A percentile compares a stretch with the other conserved stretches of the same genome.
phyloP scores from a whole-genome alignment of 2,113 vertebrate genomes.

The Pontoporia blainvillei region DNA sequence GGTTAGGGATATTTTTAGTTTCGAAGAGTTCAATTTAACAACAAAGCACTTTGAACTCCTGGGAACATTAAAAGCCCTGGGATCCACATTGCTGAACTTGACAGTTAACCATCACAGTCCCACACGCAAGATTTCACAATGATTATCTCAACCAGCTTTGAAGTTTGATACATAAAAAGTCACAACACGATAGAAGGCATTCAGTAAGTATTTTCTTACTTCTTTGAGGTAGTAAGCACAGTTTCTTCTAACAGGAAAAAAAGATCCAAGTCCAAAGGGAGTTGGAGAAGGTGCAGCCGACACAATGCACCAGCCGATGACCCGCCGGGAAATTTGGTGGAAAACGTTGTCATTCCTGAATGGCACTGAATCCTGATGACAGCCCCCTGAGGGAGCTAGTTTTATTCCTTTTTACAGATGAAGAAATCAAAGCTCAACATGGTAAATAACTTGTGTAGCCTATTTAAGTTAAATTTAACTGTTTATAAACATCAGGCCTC shows the following conservation, averaged over 20 bases:
- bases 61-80: background rate
- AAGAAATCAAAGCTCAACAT: slow-evolving; percentile 17
- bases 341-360: background rate
- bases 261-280: background rate
- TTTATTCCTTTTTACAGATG: background rate
- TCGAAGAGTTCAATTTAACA: background rate
- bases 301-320: rapidly evolving
- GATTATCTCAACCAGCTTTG: background rate
- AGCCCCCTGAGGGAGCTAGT: background rate
- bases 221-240: background rate
- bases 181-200: background rate
- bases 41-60: background rate
- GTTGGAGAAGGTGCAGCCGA: background rate
- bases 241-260: background rate
- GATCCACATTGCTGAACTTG: background rate
- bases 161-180: background rate
- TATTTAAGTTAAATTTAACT: background rate
- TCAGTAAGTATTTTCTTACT: background rate
- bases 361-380: background rate
- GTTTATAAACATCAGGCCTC: background rate
- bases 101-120: background rate
- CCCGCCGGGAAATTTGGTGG: background rate
- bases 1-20: background rate
- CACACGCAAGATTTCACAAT: rapidly evolving
- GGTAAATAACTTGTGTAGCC: background rate